phyloP scores from a whole-genome alignment of 2,797 vertebrate genomes.

The Eutrigla gurnardus region DNA sequence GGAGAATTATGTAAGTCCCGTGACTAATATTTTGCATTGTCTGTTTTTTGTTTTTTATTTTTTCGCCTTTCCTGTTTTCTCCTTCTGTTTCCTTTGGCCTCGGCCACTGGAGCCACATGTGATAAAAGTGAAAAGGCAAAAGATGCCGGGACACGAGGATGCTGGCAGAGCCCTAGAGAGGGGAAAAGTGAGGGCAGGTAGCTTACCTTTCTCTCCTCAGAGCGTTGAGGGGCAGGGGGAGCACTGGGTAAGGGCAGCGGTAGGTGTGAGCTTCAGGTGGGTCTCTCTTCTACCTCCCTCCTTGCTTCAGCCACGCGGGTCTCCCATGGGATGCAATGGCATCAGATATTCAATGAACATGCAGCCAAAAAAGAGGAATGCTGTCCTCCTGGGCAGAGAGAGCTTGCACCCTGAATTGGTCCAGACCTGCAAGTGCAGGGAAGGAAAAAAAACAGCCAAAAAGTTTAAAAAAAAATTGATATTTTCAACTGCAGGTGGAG shows the following conservation, averaged over 20 bases:
- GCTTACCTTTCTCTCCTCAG: constrained; percentile 76
- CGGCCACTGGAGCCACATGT: constrained; percentile 64
- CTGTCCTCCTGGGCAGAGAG: constrained; percentile 65
- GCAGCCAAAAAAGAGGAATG: constrained; percentile 69
- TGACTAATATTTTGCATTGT: constrained; percentile 80
- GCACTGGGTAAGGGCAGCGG: constrained; percentile 49
- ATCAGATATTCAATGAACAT: constrained; percentile 73
- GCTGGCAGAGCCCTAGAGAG: constrained; percentile 35
- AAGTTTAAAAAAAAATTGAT: constrained; percentile 19
- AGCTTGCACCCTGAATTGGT: constrained; percentile 65
- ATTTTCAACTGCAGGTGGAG: constrained; percentile 71
- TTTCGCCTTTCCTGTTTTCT: constrained; percentile 52
- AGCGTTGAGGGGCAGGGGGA: constrained; percentile 52
- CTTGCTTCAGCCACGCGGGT: constrained; percentile 80
- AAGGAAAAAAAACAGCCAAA: constrained; percentile 30
- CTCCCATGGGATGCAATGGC: constrained; percentile 75
- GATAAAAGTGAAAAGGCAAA: constrained; percentile 69
- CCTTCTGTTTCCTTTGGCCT: constrained; percentile 74
- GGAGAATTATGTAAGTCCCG: constrained; percentile 82
- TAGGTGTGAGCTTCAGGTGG: constrained; percentile 78
- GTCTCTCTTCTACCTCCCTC: constrained; percentile 79
- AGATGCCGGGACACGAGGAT: constrained; percentile 60
- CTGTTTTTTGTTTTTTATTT: constrained; percentile 71
- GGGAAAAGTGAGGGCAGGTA: constrained; percentile 40
- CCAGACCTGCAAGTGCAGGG: constrained; percentile 68